A percentile compares a stretch with the other conserved stretches of the same genome.
These are phyloP conservation scores for Steinernema carpocapsae DNA, from an alignment of 2,888 invertebrate genomes.

Conservation along the genomic window DNA sequence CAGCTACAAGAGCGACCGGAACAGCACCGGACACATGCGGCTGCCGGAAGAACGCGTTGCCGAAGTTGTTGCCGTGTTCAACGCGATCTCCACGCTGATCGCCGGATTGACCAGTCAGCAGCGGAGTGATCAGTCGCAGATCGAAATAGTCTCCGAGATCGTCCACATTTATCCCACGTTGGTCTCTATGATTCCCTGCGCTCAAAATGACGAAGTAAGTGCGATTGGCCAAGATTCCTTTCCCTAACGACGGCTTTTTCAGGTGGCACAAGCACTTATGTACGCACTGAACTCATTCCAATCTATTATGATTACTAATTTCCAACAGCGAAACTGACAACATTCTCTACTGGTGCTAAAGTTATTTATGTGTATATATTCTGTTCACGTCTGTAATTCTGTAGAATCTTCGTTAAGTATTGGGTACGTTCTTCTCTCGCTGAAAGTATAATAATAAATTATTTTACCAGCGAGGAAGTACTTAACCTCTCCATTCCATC, in stretches of 20 bases:
- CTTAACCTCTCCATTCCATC: no score
- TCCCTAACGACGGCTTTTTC: background rate
- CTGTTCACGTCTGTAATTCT: background rate
- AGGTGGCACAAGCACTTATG: constrained; percentile 23
- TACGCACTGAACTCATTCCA: constrained; percentile 22
- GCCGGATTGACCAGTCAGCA: constrained; percentile 51
- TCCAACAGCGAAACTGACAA: constrained; percentile 3
- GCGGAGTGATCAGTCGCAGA: background rate
- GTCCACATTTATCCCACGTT: background rate
- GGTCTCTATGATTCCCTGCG: constrained; percentile 8
- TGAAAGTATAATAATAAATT: no score
- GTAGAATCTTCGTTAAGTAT: background rate
- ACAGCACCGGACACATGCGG: constrained; percentile 58
- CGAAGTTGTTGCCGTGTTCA: constrained; percentile 62
- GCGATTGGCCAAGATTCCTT: background rate
- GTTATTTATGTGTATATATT: constrained; percentile 1
- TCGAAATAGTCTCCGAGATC: background rate
- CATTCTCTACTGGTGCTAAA: background rate
- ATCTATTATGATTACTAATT: background rate
- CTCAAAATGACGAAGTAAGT: constrained; percentile 21
- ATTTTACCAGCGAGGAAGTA: no score
- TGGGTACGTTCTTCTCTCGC: constrained; percentile 10
- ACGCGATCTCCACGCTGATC: constrained; percentile 64
- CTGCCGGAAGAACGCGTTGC: constrained; percentile 58
- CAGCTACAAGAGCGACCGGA: constrained; percentile 53